Evolutionary conservation across 2,113 vertebrate genomes (phyloP), one percentile per base, ranked within the genome.

Genomic region (Pterocles gutturalis): DNA sequence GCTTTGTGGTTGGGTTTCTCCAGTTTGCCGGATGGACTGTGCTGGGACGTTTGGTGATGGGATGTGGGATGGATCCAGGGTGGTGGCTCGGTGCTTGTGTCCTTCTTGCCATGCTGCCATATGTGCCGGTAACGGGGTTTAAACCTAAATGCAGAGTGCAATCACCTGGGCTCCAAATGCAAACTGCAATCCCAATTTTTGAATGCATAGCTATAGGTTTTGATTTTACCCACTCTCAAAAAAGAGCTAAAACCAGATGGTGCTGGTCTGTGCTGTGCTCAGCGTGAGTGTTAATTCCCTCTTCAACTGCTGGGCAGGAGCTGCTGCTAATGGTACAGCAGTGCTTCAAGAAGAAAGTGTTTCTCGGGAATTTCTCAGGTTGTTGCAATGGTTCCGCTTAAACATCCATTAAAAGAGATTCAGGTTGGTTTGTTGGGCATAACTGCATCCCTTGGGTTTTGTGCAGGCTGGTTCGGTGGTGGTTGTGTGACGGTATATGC

Each of bases 61-160:
- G 15, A 0, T 26, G 5, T 5, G 57, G 61, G 48, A 9, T 45
- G 33, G 65, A 67, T 13, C 79, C 22, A 1, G 58, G 5, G 34
- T 0, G 3, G 49, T 55, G 66, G 13, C 62, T 76, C 0, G 0
- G 38, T 6, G 69, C 48, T 85, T 0, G 0, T 36, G 75, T n/a
- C 53, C 45, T 51, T 2, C 8, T 61, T 48, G n/a, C 57, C 22
- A 0, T 3, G 9, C n/a, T 71, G 38, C 51, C 6, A 0, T 3
- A 2, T 0, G 0, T 28, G 13, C 60, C 25, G 1, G 0, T 11
- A 10, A 7, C 15, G 15, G 43, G 49, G 17, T 17, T 78, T 49
- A 14, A 79, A 60, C 20, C 22, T 12, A 25, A 77, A 53, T 2
- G 25, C 19, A 24, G 29, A n/a, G 13, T 34, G 20, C 34, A 18